Percentiles rank a stretch among this genome's conserved stretches.
Conservation (phyloP, 2,888 invertebrate species). For the Phalangium opilio region DNA sequence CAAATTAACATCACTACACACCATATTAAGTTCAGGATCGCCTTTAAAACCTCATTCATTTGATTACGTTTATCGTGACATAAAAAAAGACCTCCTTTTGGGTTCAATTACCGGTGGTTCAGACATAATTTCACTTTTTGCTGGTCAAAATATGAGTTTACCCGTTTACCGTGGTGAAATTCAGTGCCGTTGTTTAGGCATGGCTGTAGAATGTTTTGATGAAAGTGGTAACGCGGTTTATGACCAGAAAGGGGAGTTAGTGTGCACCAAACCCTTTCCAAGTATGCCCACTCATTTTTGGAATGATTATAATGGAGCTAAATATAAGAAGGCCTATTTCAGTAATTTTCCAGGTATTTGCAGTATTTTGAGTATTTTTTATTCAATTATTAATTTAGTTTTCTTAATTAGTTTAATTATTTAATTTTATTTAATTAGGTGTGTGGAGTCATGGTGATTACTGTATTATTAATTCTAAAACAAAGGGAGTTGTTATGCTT, state of each 20-base stretch:
- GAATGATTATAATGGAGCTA: conserved; percentile 33
- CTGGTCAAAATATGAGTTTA: conserved; percentile 36
- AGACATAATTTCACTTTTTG: conserved; percentile 42
- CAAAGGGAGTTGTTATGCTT: conserved; percentile 12
- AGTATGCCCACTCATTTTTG: conserved; percentile 41
- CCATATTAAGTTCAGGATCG: conserved; percentile 38
- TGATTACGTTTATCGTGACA: conserved; percentile 37
- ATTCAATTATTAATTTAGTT: neutral
- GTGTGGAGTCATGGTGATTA: conserved; percentile 14
- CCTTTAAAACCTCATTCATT: conserved; percentile 38
- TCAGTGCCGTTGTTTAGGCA: conserved; percentile 38
- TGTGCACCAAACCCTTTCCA: conserved; percentile 40
- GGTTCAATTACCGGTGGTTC: conserved; percentile 40
- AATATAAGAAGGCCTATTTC: conserved; percentile 38
- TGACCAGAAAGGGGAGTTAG: conserved; percentile 38
- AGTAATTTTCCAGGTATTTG: conserved; percentile 31
- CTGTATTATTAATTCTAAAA: conserved; percentile 14
- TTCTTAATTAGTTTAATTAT: neutral
- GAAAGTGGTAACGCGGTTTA: conserved; percentile 33
- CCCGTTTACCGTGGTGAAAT: conserved; percentile 41
- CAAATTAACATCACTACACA: conserved; percentile 33
- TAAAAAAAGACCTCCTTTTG: conserved; percentile 35
- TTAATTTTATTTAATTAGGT: conserved; percentile 2
- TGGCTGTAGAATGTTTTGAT: conserved; percentile 36
- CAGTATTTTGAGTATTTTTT: too few relatives aligned